Percentiles rank a stretch among this genome's conserved stretches.
phyloP scores from a whole-genome alignment of 2,797 vertebrate species.

The Urocyon cinereoargenteus region DNA sequence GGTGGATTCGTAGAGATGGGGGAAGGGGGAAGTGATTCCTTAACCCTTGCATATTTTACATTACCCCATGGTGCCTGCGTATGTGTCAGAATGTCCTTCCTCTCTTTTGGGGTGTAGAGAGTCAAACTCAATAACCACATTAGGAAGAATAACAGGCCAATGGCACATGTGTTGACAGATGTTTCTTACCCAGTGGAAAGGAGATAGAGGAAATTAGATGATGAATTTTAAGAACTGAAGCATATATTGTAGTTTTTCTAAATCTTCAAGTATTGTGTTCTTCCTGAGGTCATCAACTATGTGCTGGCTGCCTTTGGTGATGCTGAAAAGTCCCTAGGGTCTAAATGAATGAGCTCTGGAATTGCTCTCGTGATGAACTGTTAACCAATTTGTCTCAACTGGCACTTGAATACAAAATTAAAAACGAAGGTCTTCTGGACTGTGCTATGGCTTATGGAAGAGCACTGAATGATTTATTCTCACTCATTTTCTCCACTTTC shows the following conservation, averaged over 20 bases:
- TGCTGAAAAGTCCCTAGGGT: conserved; percentile 56
- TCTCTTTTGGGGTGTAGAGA: neutral
- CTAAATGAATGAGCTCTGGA: conserved; percentile 68
- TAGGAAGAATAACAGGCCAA: conserved; percentile 68
- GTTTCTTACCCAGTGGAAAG: conserved; percentile 71
- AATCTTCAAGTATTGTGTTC: conserved; percentile 51
- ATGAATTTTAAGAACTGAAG: conserved; percentile 74
- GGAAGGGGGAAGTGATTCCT: neutral
- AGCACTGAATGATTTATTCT: conserved; percentile 73
- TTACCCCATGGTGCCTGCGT: neutral
- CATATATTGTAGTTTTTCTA: conserved; percentile 39
- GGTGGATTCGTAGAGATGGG: neutral
- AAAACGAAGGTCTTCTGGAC: conserved; percentile 69
- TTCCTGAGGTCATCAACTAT: conserved; percentile 61
- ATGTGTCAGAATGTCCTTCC: conserved; percentile 35
- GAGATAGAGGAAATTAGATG: conserved; percentile 75
- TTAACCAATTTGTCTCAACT: conserved; percentile 73
- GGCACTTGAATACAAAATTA: conserved; percentile 67
- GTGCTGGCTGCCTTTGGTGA: conserved; percentile 67
- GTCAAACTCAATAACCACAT: conserved; percentile 62
- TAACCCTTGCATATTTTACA: conserved; percentile 46
- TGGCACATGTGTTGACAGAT: conserved; percentile 76
- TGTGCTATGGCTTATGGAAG: neutral
- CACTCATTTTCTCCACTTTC: conserved; percentile 74
- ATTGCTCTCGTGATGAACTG: conserved; percentile 66